phyloP scores from a whole-genome alignment of 2,888 invertebrate species.

The Hirtodrosophila duncani region DNA sequence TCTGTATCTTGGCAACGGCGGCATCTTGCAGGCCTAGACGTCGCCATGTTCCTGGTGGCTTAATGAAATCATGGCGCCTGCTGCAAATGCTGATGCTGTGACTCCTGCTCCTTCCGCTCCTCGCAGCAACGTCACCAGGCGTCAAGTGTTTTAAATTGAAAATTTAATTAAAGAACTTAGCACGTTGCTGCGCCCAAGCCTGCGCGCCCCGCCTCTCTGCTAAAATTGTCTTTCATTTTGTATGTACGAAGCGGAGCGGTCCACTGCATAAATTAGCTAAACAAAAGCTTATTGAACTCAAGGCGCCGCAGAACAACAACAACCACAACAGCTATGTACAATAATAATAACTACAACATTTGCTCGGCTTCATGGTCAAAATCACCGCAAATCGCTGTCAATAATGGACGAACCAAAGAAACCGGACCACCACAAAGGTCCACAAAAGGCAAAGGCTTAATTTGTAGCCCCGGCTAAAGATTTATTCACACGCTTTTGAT shows the following conservation, averaged over 20 bases:
- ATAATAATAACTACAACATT: conserved; percentile 10
- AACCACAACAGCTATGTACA: conserved; percentile 3
- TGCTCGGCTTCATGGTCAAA: conserved; percentile 53
- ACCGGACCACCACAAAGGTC: conserved; percentile 44
- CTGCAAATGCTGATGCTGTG: conserved; percentile 8
- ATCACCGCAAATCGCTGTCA: conserved; percentile 66
- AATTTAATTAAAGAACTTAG: conserved; percentile 66
- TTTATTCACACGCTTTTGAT: conserved; percentile 65
- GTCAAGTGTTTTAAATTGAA: conserved; percentile 59
- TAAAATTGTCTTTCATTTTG: neutral
- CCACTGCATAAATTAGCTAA: conserved; percentile 57
- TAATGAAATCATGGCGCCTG: conserved; percentile 65
- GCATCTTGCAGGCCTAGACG: conserved; percentile 35
- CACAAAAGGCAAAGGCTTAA: conserved; percentile 53
- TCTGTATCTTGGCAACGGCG: too few species aligned
- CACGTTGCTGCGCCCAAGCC: neutral
- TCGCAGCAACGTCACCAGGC: conserved; percentile 8
- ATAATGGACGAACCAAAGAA: conserved; percentile 41
- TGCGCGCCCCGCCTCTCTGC: conserved; percentile 9
- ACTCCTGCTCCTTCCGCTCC: neutral
- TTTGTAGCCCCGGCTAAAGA: conserved; percentile 44
- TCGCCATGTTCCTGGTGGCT: conserved; percentile 32
- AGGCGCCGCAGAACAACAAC: conserved; percentile 13
- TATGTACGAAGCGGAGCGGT: neutral
- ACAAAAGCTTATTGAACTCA: conserved; percentile 63